Percentiles rank a stretch among this genome's conserved stretches.
These are phyloP conservation scores for Neuroterus valhalla DNA, from an alignment of 1,140 invertebrate species.

Conservation along the genomic window DNA sequence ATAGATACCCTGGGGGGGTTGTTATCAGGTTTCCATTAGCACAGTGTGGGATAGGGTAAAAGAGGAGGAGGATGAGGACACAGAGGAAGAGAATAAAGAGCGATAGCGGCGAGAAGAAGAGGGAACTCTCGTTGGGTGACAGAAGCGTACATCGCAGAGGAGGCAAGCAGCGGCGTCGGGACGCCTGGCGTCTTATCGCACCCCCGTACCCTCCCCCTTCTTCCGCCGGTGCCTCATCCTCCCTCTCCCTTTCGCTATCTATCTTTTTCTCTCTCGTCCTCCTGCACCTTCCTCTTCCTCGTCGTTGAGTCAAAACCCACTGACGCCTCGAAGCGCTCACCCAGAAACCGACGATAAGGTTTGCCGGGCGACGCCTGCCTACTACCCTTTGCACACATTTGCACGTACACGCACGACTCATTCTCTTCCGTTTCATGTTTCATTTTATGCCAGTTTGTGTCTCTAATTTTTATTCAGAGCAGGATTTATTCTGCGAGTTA, in stretches of 20 bases:
- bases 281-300: conserved; percentile 38
- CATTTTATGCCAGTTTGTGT: conserved; percentile 35
- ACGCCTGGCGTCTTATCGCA: conserved; percentile 69
- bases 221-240: conserved; percentile 42
- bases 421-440: conserved; percentile 32
- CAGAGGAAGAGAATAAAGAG: conserved; percentile 30
- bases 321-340: conserved; percentile 72
- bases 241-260: conserved; percentile 47
- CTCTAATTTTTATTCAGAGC: not conserved
- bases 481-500: not conserved
- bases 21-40: conserved; percentile 70
- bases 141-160: conserved; percentile 53
- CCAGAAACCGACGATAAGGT: conserved; percentile 75
- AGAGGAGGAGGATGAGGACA: conserved; percentile 36
- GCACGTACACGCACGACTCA: conserved; percentile 42
- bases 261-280: conserved; percentile 37
- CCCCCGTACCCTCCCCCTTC: conserved; percentile 43
- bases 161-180: conserved; percentile 59
- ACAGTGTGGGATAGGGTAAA: conserved; percentile 43
- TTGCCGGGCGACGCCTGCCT: conserved; percentile 68
- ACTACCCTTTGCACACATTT: conserved; percentile 49
- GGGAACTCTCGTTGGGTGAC: conserved; percentile 53
- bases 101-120: conserved; percentile 17
- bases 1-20: conserved; percentile 39
- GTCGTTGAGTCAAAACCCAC: conserved; percentile 65